A percentile compares a stretch with the other conserved stretches of the same genome.
These are phyloP conservation scores for Loris lydekkerianus DNA, from an alignment of 2,797 vertebrate genomes.

Conservation along the genomic window DNA sequence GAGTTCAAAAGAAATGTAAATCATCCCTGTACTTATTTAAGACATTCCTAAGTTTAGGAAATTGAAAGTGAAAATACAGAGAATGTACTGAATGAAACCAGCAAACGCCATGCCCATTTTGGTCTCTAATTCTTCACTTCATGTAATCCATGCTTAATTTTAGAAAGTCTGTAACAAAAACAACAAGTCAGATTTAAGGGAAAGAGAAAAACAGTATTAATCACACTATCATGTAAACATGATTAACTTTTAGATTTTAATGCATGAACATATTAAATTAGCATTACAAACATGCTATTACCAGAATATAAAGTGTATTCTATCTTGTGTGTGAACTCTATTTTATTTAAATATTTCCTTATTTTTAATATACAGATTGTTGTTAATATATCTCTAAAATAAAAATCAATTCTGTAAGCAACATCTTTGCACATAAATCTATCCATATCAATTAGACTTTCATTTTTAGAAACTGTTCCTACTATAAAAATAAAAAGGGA, in stretches of 20 bases:
- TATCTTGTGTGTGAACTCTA: background rate
- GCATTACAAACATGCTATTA: background rate
- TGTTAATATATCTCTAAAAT: background rate
- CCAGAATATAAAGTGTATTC: background rate
- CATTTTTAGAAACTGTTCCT: background rate
- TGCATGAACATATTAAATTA: slow-evolving; percentile 2
- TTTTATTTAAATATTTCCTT: slow-evolving; percentile 42
- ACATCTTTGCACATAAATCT: background rate
- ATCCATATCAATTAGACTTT: background rate
- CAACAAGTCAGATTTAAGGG: background rate
- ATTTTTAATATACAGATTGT: background rate
- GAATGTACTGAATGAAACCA: background rate
- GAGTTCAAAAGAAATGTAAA: slow-evolving; percentile 44
- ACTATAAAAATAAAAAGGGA: background rate
- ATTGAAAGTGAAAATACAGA: slow-evolving; percentile 22
- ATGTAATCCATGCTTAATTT: background rate
- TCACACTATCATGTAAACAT: background rate
- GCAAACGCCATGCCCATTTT: background rate
- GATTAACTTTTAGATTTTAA: slow-evolving; percentile 20
- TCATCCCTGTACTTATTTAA: background rate
- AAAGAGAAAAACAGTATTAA: background rate
- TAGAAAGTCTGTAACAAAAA: slow-evolving; percentile 27
- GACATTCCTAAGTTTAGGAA: slow-evolving; percentile 11
- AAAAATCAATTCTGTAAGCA: background rate
- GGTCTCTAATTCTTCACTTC: background rate